These are phyloP conservation scores for Heliconius hortense DNA, from an alignment of 2,888 invertebrate species.

Conservation along the genomic window DNA sequence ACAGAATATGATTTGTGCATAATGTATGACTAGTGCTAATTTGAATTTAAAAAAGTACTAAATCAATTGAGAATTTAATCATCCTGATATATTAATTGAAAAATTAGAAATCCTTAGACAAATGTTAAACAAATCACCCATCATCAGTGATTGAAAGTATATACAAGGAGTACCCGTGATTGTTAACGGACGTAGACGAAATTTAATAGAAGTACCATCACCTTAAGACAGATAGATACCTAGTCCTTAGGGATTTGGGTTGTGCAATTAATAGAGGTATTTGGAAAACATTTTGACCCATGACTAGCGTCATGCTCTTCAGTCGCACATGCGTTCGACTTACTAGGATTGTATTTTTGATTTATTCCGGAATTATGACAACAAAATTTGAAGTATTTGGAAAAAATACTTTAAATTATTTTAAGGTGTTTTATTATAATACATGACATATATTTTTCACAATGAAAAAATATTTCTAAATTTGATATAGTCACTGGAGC, in stretches of 20 bases:
- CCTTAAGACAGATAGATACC: constrained; percentile 67
- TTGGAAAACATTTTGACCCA: constrained; percentile 38
- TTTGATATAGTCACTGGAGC: not conserved
- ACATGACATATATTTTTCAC: not conserved
- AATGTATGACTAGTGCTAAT: constrained; percentile 13
- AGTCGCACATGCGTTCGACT: constrained; percentile 4
- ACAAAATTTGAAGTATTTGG: not conserved
- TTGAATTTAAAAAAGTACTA: constrained; percentile 1
- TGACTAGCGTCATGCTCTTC: constrained; percentile 34
- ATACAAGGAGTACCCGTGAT: constrained; percentile 60
- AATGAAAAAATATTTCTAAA: not conserved
- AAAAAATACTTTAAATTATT: not conserved
- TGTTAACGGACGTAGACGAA: constrained; percentile 56
- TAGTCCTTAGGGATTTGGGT: constrained; percentile 52
- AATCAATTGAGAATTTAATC: constrained; percentile 3
- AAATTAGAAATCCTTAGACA: constrained; percentile 30
- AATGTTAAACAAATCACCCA: constrained; percentile 44
- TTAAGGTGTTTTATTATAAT: not conserved
- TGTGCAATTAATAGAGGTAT: constrained; percentile 46
- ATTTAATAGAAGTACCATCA: constrained; percentile 75
- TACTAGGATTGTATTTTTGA: not conserved
- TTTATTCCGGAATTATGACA: not conserved
- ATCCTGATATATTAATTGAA: constrained; percentile 25
- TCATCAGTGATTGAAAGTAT: constrained; percentile 36
- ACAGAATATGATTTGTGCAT: constrained; percentile 20